Evolutionary conservation across 2,797 vertebrate genomes (phyloP), one percentile per base, ranked within the genome.

Genomic region (Gastrophryne carolinensis): DNA sequence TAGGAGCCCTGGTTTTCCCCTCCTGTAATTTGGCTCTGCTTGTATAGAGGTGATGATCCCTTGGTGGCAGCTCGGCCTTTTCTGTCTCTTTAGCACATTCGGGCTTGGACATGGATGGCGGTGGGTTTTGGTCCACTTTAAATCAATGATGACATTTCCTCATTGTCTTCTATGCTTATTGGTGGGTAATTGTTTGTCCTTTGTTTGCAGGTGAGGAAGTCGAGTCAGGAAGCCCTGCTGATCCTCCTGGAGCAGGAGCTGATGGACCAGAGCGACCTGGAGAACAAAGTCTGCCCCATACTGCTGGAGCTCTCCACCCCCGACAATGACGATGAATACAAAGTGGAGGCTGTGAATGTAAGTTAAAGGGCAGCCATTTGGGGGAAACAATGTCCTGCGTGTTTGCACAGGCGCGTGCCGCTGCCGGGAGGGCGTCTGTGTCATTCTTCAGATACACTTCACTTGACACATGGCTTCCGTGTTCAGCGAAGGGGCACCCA

Each of bases 191-290:
- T 26, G 5, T 34, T 0, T 65, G 5, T 47, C 67, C 44, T 1
- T 73, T 8, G 19, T n/a, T 9, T 44, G 5, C 63, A 96, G 96
- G 96, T 97, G 75, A 91, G 96, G 80, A 96, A 98, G 84, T 94
- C 94, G 49, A 95, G 94, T 80, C 95, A 95, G 84, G 96, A 97
- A 75, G 94, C 93, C 0, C 84, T 98, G 67, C 89, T 95, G 11
- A 92, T 95, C 65, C 85, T 98, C 47, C 80, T 97, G 81, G 95
- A 96, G 81, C 96, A 95, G 79, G 94, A 92, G 47, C 92, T 96
- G 1, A 88, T 97, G 81, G 90, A 89, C 82, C 94, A 96, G 86
- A 86, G 84, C 3, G 93, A 97, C 76, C 89, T 91, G 86, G 96
- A 97, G 87, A 92, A 89, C 83, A 94, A 92, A 83, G 92, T 95